These are phyloP conservation scores for Falco berigora DNA, from an alignment of 2,797 vertebrate genomes.

Conservation along the genomic window DNA sequence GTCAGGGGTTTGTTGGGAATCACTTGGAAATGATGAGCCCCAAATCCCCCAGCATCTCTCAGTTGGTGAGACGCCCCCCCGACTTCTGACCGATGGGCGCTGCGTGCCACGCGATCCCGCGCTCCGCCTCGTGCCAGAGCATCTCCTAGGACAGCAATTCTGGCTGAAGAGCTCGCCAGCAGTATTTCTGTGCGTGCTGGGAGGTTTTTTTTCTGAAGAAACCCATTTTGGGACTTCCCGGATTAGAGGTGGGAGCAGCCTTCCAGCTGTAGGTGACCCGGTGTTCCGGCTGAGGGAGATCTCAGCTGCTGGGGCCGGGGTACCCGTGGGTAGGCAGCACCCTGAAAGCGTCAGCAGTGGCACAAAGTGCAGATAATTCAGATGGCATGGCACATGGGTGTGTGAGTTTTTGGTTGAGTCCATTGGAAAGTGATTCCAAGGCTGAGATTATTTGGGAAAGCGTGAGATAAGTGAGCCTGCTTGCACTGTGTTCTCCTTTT, in stretches of 20 bases:
- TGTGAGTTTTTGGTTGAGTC: not conserved
- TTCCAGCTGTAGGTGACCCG: not conserved
- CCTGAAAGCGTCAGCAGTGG: not conserved
- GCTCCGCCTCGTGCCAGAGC: not conserved
- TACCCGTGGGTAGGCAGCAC: rapidly evolving
- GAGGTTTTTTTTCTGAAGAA: not conserved
- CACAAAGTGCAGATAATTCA: not conserved
- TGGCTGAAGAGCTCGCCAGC: not conserved
- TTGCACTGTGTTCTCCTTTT: rapidly evolving
- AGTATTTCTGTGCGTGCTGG: rapidly evolving
- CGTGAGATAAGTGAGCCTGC: not conserved
- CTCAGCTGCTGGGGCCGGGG: not conserved
- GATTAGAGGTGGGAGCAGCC: not conserved
- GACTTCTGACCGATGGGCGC: not conserved
- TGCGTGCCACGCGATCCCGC: rapidly evolving
- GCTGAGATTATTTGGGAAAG: not conserved
- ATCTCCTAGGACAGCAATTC: not conserved
- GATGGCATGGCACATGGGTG: not conserved
- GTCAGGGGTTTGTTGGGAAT: constrained; percentile 8
- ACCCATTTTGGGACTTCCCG: not conserved
- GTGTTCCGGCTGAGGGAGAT: no score
- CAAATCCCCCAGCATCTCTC: not conserved
- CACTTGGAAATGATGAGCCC: rapidly evolving
- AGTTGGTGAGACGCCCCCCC: not conserved
- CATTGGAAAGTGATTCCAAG: not conserved